Evolutionary conservation across 2,797 vertebrate species (phyloP), one percentile per base, ranked within the genome.

Genomic region (Acrossocheilus wenchowensis): DNA sequence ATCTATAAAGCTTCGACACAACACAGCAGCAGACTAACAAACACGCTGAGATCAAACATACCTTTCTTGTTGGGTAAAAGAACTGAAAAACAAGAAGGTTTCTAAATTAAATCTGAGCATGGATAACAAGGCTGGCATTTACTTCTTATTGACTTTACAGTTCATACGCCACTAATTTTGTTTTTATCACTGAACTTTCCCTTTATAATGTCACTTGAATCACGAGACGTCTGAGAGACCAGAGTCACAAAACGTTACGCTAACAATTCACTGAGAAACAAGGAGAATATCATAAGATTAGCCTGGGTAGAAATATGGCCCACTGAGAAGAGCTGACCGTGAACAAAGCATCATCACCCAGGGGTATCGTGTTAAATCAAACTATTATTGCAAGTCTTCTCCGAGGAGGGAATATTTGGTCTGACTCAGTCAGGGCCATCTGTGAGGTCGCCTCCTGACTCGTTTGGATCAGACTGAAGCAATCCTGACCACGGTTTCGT

Each of bases 41-140:
- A 85, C 82, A 82, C 26, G 88, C 89, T 90, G 45, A 73, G 85
- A 79, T 84, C 64, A 75, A 57, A 92, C 95, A 92, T 94, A 96
- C 95, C 95, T 96, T 93, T 94, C 89, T 91, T 95, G 92, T 88
- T 94, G 90, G 92, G 90, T 45, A 94, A 92, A 68, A 92, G 86
- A 93, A 95, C 95, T 96, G 95, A 91, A 95, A 93, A 78, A 82
- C 79, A 92, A 85, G 69, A 89, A 77, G 83, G 73, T 82, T 82
- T 88, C 84, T 82, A 86, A 84, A 86, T 86, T 43, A 72, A 79
- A 87, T 74, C 54, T 1, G 48, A 78, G 74, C 60, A 69, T 68
- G 45, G 23, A 77, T 77, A 84, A 78, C 39, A 80, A 86, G 78
- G 66, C 66, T 34, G 66, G 5, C 50, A 60, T 80, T 79, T 71